phyloP scores from a whole-genome alignment of 2,113 vertebrate species.

The Archocentrus centrarchus region DNA sequence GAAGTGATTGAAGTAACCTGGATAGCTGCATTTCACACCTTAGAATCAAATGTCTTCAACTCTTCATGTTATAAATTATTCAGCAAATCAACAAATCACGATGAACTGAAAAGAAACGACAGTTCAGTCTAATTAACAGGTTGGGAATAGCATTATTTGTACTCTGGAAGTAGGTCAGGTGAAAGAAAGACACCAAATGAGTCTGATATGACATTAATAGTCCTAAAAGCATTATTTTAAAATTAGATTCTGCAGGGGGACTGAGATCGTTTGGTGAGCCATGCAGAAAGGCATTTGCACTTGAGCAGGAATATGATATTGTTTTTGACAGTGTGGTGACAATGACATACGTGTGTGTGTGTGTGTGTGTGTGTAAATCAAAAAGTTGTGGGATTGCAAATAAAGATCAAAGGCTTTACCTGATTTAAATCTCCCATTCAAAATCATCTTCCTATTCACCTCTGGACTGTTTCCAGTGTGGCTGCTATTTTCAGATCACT shows the following conservation, averaged over 20 bases:
- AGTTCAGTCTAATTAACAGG: neutral
- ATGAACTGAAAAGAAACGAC: neutral
- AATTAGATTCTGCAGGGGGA: conserved; percentile 5
- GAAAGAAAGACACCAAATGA: neutral
- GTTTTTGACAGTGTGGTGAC: neutral
- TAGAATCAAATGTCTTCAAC: neutral
- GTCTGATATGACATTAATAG: conserved; percentile 6
- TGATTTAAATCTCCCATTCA: neutral
- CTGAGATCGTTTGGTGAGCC: neutral
- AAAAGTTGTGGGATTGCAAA: neutral
- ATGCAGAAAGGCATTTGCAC: neutral
- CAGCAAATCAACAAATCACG: neutral
- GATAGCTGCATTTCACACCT: neutral
- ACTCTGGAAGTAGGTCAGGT: neutral
- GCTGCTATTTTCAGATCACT: neutral
- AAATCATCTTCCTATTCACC: too few species aligned
- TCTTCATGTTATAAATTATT: neutral
- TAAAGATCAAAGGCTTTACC: neutral
- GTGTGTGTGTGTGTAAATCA: neutral
- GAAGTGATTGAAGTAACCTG: neutral
- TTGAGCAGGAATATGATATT: conserved; percentile 8
- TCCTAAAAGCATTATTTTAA: conserved; percentile 21
- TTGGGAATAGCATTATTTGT: neutral
- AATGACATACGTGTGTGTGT: neutral
- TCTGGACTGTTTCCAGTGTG: neutral